Evolutionary conservation across 2,797 vertebrate species (phyloP), one percentile per base, ranked within the genome.

Genomic region (Linurgus olivaceus): DNA sequence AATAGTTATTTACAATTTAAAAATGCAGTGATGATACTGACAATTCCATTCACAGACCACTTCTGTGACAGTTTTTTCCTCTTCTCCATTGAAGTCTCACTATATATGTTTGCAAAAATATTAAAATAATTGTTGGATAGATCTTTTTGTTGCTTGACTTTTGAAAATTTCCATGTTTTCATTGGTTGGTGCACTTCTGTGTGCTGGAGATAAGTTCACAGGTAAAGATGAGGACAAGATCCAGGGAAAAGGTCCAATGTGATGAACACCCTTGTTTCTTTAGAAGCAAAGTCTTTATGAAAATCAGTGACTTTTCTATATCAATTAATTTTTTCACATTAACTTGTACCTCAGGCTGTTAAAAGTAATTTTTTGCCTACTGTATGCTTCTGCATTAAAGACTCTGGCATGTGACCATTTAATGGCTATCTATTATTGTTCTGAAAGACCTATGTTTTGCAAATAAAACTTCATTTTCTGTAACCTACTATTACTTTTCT

Each of bases 401-500:
- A 72, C 51, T 73, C 63, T 86, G 88, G 77, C 81, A 88, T 80
- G 71, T 84, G 81, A 75, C 76, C 45, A 67, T 81, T 42, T 88
- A 92, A 88, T 74, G 37, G 51, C 52, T 97, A 54, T 66, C 72
- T 95, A 31, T 81, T 25, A 23, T 75, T 94, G 57, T 92, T 97
- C 68, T 93, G 87, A 62, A 85, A 91, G 74, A 74, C 52, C 73
- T 96, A 38, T 96, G 79, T 96, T 96, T 96, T 96, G 51, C 79
- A 95, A 97, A 97, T 96, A 92, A 96, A 97, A 94, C 73, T 96
- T 88, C 91, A 57, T 78, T 96, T 97, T 97, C 96, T 98, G 94
- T 98, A 97, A 96, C 86, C 73, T 92, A 70, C 89, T 96, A 54
- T 95, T 97, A 91, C 96, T 88, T 74, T 94, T 96, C 93, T 97